Evolutionary conservation across 2,888 invertebrate species (phyloP), one percentile per base, ranked within the genome.

Genomic region (Elegia similella): DNA sequence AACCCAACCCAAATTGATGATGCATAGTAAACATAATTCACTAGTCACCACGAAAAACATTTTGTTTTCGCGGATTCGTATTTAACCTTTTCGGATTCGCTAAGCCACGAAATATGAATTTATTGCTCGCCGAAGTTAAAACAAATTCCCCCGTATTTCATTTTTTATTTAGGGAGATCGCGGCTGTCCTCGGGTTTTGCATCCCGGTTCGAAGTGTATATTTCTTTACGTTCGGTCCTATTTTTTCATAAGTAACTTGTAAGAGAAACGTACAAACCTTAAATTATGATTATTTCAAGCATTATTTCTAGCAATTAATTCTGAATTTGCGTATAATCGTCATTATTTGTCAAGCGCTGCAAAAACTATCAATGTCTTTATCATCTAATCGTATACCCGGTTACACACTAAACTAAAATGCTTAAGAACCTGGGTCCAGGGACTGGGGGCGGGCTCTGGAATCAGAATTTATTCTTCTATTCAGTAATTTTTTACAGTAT

Each of bases 101-200:
- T 61, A 59, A 60, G 57, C 60, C 44, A 50, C 52, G 46, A 61
- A 63, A 63, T 63, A 59, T 61, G 55, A 58, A 63, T 63, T 61
- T 61, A 63, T 63, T 17, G 59, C 60, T 29, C 16, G 38, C 60
- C 60, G 56, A 56, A 50, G 53, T 42, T 53, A 52, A 62, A 61
- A 59, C 58, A 59, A 53, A 56, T 63, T 59, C 52, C 42, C 52
- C 34, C 57, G 44, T 58, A 57, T 63, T 61, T 61, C 61, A 61
- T 58, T n/a, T n/a, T n/a, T n/a, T n/a, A n/a, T n/a, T 60, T 61
- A 59, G 56, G 30, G 13, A 46, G 55, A 29, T 34, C 16, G 44
- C 42, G 34, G 34, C 34, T 34, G 34, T 50, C 34, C 32, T 34
- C 50, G 50, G 34, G 50, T 16, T 50, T 50, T 34, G 50, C 50